Percentiles rank a stretch among this genome's conserved stretches.
Conservation (phyloP, 2,888 invertebrate species). For the Xanthostigma xanthostigma region DNA sequence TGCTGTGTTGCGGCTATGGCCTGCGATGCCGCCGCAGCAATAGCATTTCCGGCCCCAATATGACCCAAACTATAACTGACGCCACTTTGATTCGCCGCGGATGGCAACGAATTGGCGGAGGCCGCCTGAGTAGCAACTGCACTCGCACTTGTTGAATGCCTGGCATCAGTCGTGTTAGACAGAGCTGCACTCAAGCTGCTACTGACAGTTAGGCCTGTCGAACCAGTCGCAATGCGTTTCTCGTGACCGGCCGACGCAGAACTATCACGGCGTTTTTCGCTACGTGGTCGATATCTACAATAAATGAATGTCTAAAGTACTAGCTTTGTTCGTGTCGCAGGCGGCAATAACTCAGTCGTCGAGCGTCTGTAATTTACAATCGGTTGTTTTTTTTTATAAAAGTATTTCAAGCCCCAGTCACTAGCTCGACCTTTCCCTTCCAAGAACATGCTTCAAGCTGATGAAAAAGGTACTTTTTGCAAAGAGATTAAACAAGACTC, state of each 20-base stretch:
- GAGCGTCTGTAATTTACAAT: too few relatives aligned
- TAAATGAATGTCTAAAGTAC: slow-evolving; percentile 4
- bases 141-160: slow-evolving; percentile 15
- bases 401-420: too few relatives aligned
- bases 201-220: slow-evolving; percentile 14
- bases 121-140: slow-evolving; percentile 7
- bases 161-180: slow-evolving; percentile 2
- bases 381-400: too few relatives aligned
- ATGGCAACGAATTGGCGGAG: slow-evolving; percentile 8
- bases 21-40: slow-evolving; percentile 88
- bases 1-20: slow-evolving; percentile 93
- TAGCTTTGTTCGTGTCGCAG: too few relatives aligned
- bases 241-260: slow-evolving; percentile 36
- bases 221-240: slow-evolving; percentile 29
- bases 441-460: too few relatives aligned
- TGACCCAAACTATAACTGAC: slow-evolving; percentile 60
- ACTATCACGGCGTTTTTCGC: slow-evolving; percentile 64
- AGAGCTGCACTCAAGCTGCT: background rate
- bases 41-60: slow-evolving; percentile 75
- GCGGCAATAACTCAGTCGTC: too few relatives aligned
- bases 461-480: too few relatives aligned
- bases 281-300: slow-evolving; percentile 43
- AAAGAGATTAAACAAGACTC: too few relatives aligned
- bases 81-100: slow-evolving; percentile 30
- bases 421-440: too few relatives aligned